Evolutionary conservation across 53 echinoderm and acorn worm genomes (phyloP).

Genomic region (Mesocentrotus franciscanus): DNA sequence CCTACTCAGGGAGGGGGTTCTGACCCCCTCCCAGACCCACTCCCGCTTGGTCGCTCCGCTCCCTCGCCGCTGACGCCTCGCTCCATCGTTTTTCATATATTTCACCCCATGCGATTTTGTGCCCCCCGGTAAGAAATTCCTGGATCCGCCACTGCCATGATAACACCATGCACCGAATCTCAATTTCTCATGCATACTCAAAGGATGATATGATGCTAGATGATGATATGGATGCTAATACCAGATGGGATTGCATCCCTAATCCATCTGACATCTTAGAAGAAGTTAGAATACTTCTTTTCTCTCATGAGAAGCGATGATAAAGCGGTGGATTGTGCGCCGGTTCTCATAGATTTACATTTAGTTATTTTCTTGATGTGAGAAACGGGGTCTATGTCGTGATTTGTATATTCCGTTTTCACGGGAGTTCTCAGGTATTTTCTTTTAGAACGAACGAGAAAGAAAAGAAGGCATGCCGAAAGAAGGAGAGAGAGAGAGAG

Average conservation of each 20-base stretch:
- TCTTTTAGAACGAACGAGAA: not conserved
- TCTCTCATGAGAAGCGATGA: not conserved
- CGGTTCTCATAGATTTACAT: not conserved
- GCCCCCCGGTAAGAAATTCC: no score
- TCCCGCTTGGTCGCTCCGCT: no score
- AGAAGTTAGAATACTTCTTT: not conserved
- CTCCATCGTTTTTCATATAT: no score
- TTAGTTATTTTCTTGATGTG: not conserved
- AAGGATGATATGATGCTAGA: not conserved
- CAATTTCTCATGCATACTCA: not conserved
- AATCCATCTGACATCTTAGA: conserved; percentile 29
- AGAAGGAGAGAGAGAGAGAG: not conserved
- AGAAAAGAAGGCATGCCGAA: not conserved
- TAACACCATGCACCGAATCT: not conserved
- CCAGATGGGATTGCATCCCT: not conserved
- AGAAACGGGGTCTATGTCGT: not conserved
- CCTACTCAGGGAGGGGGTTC: no score
- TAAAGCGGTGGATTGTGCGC: not conserved
- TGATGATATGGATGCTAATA: not conserved
- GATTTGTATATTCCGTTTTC: not conserved
- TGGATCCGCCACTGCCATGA: no score
- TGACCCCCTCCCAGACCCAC: no score
- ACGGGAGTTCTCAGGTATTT: no score
- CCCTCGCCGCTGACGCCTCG: no score
- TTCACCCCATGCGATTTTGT: no score